Evolutionary conservation across 2,113 vertebrate genomes (phyloP), one percentile per base, ranked within the genome.

Genomic region (Ptyas mucosa): DNA sequence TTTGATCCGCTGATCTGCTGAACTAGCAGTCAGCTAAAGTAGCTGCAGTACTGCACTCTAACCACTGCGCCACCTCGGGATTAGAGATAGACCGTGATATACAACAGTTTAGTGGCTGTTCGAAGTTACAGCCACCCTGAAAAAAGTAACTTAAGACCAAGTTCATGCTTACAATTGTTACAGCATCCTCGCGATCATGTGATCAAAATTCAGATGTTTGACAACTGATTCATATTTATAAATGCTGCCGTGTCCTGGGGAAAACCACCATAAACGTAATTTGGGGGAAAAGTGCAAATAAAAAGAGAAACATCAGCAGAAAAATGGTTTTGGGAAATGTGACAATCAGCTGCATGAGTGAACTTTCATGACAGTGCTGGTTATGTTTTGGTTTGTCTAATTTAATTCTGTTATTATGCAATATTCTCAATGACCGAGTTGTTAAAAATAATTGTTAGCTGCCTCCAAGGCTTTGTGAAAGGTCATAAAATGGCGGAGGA

Each of bases 171-270:
- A n/a, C 26, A 14, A 64, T 29, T 3, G 29, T 64, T 64, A 64
- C 4, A n/a, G 26, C 11, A 14, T n/a, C 61, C 26, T 3, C 10
- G 2, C 23, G 55, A 57, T 23, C 2, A 26, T 0, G 4, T 14
- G 26, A n/a, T 29, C 58, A 64, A 64, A 64, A 64, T 64, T 64
- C 57, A 58, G 57, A 58, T 11, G 58, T 11, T 64, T 64, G 61
- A 64, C 26, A n/a, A 64, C 26, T 29, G 61, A 64, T 26, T 64
- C 26, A 3, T 64, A 5, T 64, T 64, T 64, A 64, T n/a, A 29
- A 64, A 29, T 3, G 0, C 61, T 64, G 26, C 11, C 5, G 4
- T 64, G 11, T 64, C 3, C 26, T 1, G 10, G 26, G 26, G 11
- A 75, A 75, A 75, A 39, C 69, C 69, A 39, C 14, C n/a, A 34